Percentiles rank a stretch among this genome's conserved stretches.
These are phyloP conservation scores for Drosophila sturtevanti DNA, from an alignment of 1,140 invertebrate species.

Conservation along the genomic window DNA sequence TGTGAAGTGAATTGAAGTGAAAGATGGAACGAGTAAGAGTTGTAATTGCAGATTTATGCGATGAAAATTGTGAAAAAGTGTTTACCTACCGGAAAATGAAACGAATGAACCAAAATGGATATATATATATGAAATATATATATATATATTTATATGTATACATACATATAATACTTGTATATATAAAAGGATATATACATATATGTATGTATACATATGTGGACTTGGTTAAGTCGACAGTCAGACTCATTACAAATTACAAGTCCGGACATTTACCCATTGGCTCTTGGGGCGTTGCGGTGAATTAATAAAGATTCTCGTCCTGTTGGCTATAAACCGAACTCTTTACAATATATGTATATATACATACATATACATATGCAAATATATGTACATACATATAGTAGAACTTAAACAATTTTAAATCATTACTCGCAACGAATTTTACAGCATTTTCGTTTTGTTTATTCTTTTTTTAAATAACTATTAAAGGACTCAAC, in stretches of 20 bases:
- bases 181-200: no score
- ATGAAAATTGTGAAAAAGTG: conserved; percentile 44
- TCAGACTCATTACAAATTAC: conserved; percentile 21
- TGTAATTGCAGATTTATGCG: conserved; percentile 74
- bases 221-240: neutral
- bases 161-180: no score
- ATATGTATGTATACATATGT: neutral
- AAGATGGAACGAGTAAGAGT: conserved; percentile 25
- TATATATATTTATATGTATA: neutral
- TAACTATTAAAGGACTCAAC: neutral
- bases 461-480: no score
- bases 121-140: conserved; percentile 7
- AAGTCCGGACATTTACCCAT: neutral
- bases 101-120: conserved; percentile 33
- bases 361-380: neutral
- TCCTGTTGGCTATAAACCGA: neutral
- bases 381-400: neutral
- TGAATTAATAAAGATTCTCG: neutral
- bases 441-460: conserved; percentile 24
- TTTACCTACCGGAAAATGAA: conserved; percentile 53
- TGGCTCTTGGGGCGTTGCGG: conserved; percentile 7
- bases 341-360: neutral
- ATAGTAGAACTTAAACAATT: conserved; percentile 19
- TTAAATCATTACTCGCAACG: conserved; percentile 34
- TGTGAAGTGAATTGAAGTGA: conserved; percentile 10